Conservation (phyloP, 2,888 invertebrate species). For the Amiota mariae region DNA sequence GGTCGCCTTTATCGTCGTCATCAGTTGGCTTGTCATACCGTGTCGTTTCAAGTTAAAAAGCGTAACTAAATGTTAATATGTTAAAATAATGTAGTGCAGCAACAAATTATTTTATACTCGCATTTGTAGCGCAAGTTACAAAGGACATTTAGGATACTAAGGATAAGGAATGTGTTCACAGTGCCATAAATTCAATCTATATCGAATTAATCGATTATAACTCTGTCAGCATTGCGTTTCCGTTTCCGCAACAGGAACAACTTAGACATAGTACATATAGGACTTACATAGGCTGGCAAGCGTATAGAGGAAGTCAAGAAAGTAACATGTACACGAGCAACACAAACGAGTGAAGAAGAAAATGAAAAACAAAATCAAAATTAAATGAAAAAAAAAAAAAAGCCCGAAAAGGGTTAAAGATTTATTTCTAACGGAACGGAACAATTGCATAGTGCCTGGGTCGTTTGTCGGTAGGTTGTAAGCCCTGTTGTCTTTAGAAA, state of each 20-base stretch:
- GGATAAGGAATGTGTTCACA: conserved; percentile 58
- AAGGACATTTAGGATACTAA: background rate
- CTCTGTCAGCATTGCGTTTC: conserved; percentile 71
- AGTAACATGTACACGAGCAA: background rate
- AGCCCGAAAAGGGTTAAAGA: conserved; percentile 68
- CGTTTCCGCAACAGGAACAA: conserved; percentile 70
- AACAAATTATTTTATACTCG: background rate
- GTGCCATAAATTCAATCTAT: conserved; percentile 73
- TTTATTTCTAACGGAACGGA: conserved; percentile 64
- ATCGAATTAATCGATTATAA: conserved; percentile 74
- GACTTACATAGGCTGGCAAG: conserved; percentile 33
- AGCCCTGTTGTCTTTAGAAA: background rate
- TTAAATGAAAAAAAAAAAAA: background rate
- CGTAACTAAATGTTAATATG: conserved; percentile 46
- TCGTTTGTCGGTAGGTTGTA: background rate
- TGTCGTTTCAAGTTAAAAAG: conserved; percentile 29
- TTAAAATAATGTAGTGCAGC: conserved; percentile 32
- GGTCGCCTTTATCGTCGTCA: background rate
- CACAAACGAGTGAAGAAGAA: too few species aligned
- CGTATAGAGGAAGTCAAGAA: background rate
- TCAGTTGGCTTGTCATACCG: background rate
- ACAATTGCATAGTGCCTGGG: background rate
- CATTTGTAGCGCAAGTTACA: background rate
- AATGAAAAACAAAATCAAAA: too few species aligned
- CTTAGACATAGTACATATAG: conserved; percentile 46